Conservation (phyloP, 2,888 invertebrate genomes). For the Tromatobia lineatoria region DNA sequence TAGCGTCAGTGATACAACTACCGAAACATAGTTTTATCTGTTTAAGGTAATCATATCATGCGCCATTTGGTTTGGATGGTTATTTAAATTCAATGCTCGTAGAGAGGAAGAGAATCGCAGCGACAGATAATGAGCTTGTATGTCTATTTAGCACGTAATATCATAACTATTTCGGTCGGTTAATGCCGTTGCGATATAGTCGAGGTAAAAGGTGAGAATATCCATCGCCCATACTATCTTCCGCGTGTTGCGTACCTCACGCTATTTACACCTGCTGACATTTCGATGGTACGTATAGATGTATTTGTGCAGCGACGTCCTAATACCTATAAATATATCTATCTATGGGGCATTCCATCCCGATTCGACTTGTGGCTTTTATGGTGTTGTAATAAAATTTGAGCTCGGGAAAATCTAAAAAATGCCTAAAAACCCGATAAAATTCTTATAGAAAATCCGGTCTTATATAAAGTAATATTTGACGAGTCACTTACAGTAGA, state of each 20-base stretch:
- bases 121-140: not conserved
- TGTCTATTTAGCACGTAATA: conserved; percentile 19
- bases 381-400: no score
- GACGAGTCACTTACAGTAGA: no score
- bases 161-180: conserved; percentile 32
- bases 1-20: not conserved
- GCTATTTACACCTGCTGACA: conserved; percentile 39
- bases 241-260: conserved; percentile 24
- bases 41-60: not conserved
- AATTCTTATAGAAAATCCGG: no score
- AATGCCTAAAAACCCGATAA: no score
- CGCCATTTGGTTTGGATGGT: not conserved
- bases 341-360: no score
- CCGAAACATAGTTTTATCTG: not conserved
- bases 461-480: no score
- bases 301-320: not conserved
- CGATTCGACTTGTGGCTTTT: no score
- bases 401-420: no score
- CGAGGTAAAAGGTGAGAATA: conserved; percentile 26
- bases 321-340: not conserved
- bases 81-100: not conserved
- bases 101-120: not conserved
- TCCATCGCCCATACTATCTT: conserved; percentile 7
- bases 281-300: conserved; percentile 37
- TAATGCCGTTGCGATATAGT: conserved; percentile 27